A percentile compares a stretch with the other conserved stretches of the same genome.
phyloP scores from a whole-genome alignment of 1,140 invertebrate species.

The Anastrepha obliqua region DNA sequence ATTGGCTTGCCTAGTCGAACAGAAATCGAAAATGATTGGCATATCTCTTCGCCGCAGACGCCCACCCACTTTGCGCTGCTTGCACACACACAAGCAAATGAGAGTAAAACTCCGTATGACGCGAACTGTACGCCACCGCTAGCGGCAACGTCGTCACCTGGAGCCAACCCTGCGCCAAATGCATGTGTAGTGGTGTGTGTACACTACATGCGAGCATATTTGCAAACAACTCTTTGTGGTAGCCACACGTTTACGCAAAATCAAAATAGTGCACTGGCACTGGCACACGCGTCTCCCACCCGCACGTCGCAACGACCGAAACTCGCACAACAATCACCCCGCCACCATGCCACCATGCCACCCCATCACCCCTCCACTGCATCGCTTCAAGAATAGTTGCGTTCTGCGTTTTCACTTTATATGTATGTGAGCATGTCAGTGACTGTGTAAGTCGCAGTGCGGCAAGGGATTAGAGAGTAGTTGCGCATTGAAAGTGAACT shows the following conservation, averaged over 20 bases:
- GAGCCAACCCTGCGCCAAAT: not conserved
- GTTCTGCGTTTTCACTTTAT: not conserved
- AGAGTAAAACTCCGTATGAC: not conserved
- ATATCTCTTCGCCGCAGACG: not conserved
- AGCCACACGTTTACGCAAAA: constrained; percentile 46
- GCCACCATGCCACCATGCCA: not conserved
- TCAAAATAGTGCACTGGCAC: constrained; percentile 34
- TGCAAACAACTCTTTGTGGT: not conserved
- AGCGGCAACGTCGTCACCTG: not conserved
- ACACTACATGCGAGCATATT: not conserved
- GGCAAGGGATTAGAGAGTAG: not conserved
- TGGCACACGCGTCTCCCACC: not conserved
- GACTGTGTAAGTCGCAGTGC: constrained; percentile 1
- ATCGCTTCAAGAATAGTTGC: not conserved
- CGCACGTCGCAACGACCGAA: not conserved
- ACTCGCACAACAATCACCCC: not conserved
- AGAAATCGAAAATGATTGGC: constrained; percentile 36
- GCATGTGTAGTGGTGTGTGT: not conserved
- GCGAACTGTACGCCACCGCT: constrained; percentile 9
- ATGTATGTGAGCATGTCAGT: not conserved
- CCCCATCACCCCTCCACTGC: not conserved
- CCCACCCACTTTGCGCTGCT: not conserved
- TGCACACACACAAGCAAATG: not conserved
- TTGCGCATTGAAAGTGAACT: not conserved
- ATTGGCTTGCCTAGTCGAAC: constrained; percentile 20